These are phyloP conservation scores for Gopherus flavomarginatus DNA, from an alignment of 2,113 vertebrate species.

Conservation along the genomic window DNA sequence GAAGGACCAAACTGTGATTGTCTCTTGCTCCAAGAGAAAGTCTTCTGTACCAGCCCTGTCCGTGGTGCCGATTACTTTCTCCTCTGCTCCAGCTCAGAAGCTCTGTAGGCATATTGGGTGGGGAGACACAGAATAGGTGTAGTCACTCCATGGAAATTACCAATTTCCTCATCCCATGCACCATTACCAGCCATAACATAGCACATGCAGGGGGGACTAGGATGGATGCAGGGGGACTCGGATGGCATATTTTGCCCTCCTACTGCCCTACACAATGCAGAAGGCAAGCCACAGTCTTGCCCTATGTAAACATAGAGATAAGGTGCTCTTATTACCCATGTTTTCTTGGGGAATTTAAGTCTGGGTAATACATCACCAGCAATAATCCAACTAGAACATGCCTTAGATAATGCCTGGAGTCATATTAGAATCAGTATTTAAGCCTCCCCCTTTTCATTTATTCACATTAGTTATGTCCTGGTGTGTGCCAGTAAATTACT, in stretches of 20 bases:
- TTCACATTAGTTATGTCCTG: background rate
- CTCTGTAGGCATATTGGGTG: background rate
- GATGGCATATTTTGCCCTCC: background rate
- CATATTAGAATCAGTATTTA: background rate
- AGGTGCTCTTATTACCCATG: background rate
- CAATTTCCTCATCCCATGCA: background rate
- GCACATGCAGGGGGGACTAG: background rate
- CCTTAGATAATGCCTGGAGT: background rate
- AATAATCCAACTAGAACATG: background rate
- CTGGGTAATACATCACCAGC: background rate
- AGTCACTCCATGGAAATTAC: accelerated
- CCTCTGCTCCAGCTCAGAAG: background rate
- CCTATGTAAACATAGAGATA: background rate
- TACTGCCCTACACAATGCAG: background rate
- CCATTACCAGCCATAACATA: background rate
- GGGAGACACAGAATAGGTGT: background rate
- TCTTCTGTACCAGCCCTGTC: background rate
- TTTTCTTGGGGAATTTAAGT: background rate
- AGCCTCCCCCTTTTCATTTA: background rate
- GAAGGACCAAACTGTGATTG: background rate
- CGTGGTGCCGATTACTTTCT: background rate
- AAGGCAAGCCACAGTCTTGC: background rate
- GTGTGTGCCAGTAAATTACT: background rate
- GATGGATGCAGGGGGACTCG: background rate
- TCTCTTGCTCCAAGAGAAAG: background rate